Conservation (phyloP, 2,888 invertebrate species). For the Marronus borbonicus region DNA sequence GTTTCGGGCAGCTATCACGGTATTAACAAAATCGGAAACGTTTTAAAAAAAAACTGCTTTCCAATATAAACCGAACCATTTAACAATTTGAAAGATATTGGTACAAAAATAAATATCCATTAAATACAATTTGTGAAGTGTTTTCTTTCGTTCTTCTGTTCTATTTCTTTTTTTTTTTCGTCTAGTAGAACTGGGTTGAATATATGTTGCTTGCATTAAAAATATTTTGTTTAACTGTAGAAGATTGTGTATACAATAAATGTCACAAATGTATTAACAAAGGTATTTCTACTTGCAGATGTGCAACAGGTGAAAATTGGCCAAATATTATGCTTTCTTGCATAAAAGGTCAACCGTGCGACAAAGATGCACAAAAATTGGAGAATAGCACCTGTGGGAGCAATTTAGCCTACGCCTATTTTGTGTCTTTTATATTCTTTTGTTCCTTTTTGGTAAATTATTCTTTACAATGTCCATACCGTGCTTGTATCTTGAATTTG, state of each 20-base stretch:
- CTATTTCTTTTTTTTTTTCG: too few species aligned
- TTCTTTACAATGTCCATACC: not conserved
- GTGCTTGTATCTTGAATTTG: not conserved
- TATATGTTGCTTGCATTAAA: too few species aligned
- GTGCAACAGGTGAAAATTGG: slow-evolving; percentile 99
- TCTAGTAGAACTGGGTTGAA: too few species aligned
- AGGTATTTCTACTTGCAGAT: slow-evolving; percentile 74
- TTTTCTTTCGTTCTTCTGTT: not conserved
- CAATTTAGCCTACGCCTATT: slow-evolving; percentile 97
- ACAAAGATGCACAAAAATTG: slow-evolving; percentile 81
- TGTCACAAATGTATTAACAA: too few species aligned
- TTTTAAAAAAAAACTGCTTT: too few species aligned
- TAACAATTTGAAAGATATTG: too few species aligned
- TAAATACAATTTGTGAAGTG: not conserved
- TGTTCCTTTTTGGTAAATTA: slow-evolving; percentile 96
- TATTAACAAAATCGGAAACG: too few species aligned
- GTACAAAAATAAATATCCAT: too few species aligned
- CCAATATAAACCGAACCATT: too few species aligned
- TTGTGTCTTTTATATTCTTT: slow-evolving; percentile 99
- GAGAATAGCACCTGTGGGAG: slow-evolving; percentile 87
- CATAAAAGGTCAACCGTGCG: slow-evolving; percentile 91
- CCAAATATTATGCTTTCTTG: slow-evolving; percentile 99
- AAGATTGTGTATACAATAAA: too few species aligned
- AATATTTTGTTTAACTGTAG: too few species aligned
- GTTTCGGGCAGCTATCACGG: too few species aligned